These are phyloP conservation scores for Heterotilapia buettikoferi DNA, from an alignment of 2,113 vertebrate genomes.

Conservation along the genomic window DNA sequence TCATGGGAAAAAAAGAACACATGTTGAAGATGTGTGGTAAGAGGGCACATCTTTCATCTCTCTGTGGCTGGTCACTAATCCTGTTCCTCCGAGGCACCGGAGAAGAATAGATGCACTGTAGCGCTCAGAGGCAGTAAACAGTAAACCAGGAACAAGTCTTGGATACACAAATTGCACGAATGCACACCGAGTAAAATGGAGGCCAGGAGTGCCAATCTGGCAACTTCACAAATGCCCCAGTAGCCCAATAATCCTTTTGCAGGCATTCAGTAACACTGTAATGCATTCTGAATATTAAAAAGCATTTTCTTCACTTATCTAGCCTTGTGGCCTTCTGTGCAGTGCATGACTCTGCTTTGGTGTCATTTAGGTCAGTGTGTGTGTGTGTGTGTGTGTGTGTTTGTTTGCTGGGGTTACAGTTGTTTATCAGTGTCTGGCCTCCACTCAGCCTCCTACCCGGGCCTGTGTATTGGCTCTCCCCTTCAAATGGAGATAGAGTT, in stretches of 20 bases:
- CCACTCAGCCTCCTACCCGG: neutral
- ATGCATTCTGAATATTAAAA: neutral
- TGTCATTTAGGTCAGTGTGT: neutral
- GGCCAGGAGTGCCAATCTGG: conserved; percentile 31
- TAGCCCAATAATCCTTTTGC: conserved; percentile 20
- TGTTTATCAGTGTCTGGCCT: conserved; percentile 17
- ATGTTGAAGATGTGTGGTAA: conserved; percentile 4
- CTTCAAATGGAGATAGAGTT: conserved; percentile 33
- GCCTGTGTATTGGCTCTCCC: conserved; percentile 28
- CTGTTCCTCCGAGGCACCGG: conserved; percentile 37
- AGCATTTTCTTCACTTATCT: neutral
- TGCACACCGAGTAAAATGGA: conserved; percentile 1
- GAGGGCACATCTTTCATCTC: conserved; percentile 40
- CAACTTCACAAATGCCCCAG: conserved; percentile 17
- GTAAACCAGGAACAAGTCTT: conserved; percentile 42
- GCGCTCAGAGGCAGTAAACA: conserved; percentile 9
- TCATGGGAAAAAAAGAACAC: neutral
- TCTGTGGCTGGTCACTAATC: conserved; percentile 38
- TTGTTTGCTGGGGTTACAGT: neutral
- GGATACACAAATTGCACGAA: neutral
- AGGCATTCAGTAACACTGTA: neutral
- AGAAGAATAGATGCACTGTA: conserved; percentile 52
- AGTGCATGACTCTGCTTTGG: neutral
- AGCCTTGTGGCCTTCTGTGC: neutral
- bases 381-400: neutral